Evolutionary conservation across 2,888 invertebrate species (phyloP), one percentile per base, ranked within the genome.

Genomic region (Papilio gigon): DNA sequence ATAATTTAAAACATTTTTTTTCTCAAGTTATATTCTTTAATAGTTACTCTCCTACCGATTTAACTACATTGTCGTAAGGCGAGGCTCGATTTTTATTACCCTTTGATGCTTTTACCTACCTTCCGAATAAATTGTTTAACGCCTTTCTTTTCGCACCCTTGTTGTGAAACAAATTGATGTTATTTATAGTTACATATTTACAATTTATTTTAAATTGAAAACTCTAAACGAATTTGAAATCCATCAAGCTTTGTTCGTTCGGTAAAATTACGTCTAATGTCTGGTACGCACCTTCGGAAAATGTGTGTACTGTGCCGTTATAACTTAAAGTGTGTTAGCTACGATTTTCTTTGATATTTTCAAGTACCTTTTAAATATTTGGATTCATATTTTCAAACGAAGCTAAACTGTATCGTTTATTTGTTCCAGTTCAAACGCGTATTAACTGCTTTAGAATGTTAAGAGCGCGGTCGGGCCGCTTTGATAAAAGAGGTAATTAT

Each of bases 401-500:
- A n/a, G 27, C 25, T 6, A 56, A 56, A 30, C 17, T 25, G 14
- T 25, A 8, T 27, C 22, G 14, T 47, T 30, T 35, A 40, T 25
- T 60, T 60, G n/a, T 22, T 22, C 12, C 25, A 30, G 14, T 20
- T 22, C 50, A 44, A 63, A 63, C 63, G 47, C 33, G 33, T 35
- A 35, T 63, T 63, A 47, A 50, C 20, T 27, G 9, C 40, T 17
- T 37, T 56, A 30, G n/a, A 56, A 40, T 40, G 42, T 53, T 64
- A 25, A 64, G 25, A 9, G 9, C 63, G 35, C 35, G 27, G 22
- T 25, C 27, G n/a, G 37, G 37, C 50, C 25, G 37, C 37, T 37
- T 25, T 64, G 25, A 63, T 50, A 37, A 64, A 65, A 53, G 60
- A 53, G 27, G 64, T 65, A 65, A 65, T 65, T 65, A 56, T 65